Evolutionary conservation across 2,888 invertebrate genomes (phyloP), one percentile per base, ranked within the genome.

Genomic region (Ommatoiulus sabulosus): DNA sequence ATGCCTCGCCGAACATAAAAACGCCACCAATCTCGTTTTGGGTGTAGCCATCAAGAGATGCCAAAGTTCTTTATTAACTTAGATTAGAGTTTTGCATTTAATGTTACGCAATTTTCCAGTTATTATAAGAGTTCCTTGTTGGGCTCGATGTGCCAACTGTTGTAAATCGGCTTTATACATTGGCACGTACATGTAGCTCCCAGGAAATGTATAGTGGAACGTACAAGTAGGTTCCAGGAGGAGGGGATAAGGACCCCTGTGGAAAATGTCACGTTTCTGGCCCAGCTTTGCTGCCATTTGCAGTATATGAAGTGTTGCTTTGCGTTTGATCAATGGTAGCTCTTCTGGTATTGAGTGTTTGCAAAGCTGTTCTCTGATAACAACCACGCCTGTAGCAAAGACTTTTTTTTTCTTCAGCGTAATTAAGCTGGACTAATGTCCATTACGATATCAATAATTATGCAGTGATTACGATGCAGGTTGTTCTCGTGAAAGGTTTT

Each of bases 1-100:
- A 72, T 24, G 72, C n/a, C 8, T 24, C 72, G 24, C 72, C 8
- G 63, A n/a, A 63, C 7, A 20, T n/a, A 24, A 24, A 48, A 8
- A 6, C 63, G n/a, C n/a, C 20, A 63, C n/a, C 63, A 63, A 63
- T 6, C 72, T 24, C 20, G 24, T 24, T 24, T 24, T 72, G 24
- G 72, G 72, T 72, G 72, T 72, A 24, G 72, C 24, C 72, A 24
- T 72, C 72, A 24, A 72, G 24, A 72, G 72, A 24, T 24, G 72
- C 24, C 72, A 72, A 72, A 72, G 72, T 24, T 72, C 72, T 72
- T 72, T 72, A 72, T 72, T 72, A 24, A 72, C 72, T 72, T n/a
- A 24, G 72, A 72, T 72, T 72, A 72, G 20, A 63, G 72, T 72
- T 72, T 72, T n/a, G 24, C 72, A 72, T 72, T 72, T 72, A 24